These are phyloP conservation scores for Numenius phaeopus DNA, from an alignment of 2,797 vertebrate genomes.

Conservation along the genomic window DNA sequence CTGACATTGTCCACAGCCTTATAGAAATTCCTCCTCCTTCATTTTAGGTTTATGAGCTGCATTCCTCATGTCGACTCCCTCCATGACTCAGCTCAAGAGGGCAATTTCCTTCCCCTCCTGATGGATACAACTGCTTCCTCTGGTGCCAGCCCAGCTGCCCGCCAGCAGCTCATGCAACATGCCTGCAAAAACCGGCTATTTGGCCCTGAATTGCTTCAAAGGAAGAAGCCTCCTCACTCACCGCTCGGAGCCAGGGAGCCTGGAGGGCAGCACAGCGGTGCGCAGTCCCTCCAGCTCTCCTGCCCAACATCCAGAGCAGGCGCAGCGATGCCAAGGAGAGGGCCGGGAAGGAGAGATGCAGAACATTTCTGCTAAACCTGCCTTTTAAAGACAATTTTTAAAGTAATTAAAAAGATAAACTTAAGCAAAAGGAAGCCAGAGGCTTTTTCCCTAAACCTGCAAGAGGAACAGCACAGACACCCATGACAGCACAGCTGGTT, in stretches of 20 bases:
- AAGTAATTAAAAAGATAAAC: background rate
- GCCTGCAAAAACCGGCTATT: background rate
- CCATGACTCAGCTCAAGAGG: background rate
- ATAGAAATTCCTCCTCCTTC: background rate
- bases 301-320: background rate
- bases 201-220: fast-evolving
- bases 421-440: background rate
- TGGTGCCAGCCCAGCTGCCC: background rate
- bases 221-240: background rate
- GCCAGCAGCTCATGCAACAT: background rate
- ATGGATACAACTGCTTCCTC: fast-evolving
- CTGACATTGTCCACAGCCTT: background rate
- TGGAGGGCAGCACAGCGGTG: background rate
- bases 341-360: background rate
- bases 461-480: background rate
- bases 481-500: background rate
- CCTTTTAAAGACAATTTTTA: fast-evolving
- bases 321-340: background rate
- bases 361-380: background rate
- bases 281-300: background rate
- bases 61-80: fast-evolving
- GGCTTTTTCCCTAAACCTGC: background rate
- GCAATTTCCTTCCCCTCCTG: background rate
- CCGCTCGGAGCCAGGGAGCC: fast-evolving
- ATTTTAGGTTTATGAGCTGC: background rate